phyloP scores from a whole-genome alignment of 1,140 invertebrate species.

The Caerostris extrusa region DNA sequence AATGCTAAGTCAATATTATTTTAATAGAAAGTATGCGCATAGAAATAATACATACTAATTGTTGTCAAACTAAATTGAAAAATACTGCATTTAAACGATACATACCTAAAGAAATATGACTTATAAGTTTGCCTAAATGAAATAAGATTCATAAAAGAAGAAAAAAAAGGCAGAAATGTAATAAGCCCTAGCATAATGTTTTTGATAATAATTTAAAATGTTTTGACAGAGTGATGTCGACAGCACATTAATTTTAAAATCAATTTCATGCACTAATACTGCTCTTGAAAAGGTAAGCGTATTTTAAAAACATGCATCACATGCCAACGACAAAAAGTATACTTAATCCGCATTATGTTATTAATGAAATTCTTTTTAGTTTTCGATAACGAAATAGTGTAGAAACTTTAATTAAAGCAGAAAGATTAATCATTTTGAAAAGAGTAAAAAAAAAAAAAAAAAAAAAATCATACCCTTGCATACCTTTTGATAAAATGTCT shows the following conservation, averaged over 20 bases:
- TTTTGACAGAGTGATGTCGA: not conserved
- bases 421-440: slow-evolving; percentile 41
- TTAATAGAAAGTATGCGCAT: too few relatives aligned
- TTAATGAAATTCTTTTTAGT: slow-evolving; percentile 36
- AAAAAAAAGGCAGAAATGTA: too few relatives aligned
- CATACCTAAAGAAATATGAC: too few relatives aligned
- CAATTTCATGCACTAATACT: not conserved
- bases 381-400: slow-evolving; percentile 11
- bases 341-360: slow-evolving; percentile 56
- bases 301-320: not conserved
- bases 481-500: not conserved
- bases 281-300: too few relatives aligned
- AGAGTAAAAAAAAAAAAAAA: not conserved
- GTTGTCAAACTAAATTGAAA: too few relatives aligned
- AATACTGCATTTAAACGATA: too few relatives aligned
- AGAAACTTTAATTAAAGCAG: slow-evolving; percentile 40
- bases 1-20: too few relatives aligned
- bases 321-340: not conserved
- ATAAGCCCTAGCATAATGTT: not conserved
- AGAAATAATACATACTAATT: too few relatives aligned
- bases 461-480: not conserved
- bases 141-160: too few relatives aligned
- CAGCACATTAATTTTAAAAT: not conserved
- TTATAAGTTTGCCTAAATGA: too few relatives aligned
- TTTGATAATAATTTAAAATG: not conserved